Conservation (phyloP, 2,113 vertebrate species). For the Poeciliopsis prolifica region DNA sequence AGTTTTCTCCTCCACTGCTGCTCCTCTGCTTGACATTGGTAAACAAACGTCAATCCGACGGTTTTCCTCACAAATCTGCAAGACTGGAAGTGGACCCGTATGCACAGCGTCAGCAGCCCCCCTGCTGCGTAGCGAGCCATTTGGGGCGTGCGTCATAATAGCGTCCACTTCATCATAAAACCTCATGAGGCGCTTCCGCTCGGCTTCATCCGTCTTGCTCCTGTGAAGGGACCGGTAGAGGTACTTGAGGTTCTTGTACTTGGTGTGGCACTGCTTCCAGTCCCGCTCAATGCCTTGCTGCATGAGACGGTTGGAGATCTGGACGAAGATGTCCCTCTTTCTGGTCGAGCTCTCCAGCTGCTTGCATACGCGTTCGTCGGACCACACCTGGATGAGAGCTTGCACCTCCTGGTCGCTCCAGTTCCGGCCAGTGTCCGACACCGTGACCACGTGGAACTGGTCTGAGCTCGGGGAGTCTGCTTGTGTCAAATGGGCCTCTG, state of each 20-base stretch:
- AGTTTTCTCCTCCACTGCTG: slow-evolving; percentile 26
- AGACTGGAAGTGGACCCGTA: neutral
- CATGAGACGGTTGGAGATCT: slow-evolving; percentile 85
- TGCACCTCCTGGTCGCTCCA: slow-evolving; percentile 89
- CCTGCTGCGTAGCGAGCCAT: slow-evolving; percentile 2
- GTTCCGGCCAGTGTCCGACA: slow-evolving; percentile 84
- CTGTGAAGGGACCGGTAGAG: slow-evolving; percentile 86
- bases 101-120: slow-evolving; percentile 28
- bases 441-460: slow-evolving; percentile 82
- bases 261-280: slow-evolving; percentile 90
- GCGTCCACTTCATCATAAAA: slow-evolving; percentile 89
- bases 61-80: slow-evolving; percentile 42
- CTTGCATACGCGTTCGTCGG: slow-evolving; percentile 84
- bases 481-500: slow-evolving; percentile 32
- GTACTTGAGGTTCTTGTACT: slow-evolving; percentile 92
- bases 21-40: slow-evolving; percentile 2
- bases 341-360: slow-evolving; percentile 87
- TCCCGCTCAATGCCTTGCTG: slow-evolving; percentile 87
- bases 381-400: slow-evolving; percentile 85
- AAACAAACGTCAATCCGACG: neutral
- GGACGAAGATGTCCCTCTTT: slow-evolving; percentile 90
- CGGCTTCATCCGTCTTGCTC: slow-evolving; percentile 78
- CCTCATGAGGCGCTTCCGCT: slow-evolving; percentile 82
- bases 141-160: slow-evolving; percentile 77
- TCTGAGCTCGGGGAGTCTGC: slow-evolving; percentile 52